Conservation (phyloP, 2,113 vertebrate species). For the Laticauda colubrina region DNA sequence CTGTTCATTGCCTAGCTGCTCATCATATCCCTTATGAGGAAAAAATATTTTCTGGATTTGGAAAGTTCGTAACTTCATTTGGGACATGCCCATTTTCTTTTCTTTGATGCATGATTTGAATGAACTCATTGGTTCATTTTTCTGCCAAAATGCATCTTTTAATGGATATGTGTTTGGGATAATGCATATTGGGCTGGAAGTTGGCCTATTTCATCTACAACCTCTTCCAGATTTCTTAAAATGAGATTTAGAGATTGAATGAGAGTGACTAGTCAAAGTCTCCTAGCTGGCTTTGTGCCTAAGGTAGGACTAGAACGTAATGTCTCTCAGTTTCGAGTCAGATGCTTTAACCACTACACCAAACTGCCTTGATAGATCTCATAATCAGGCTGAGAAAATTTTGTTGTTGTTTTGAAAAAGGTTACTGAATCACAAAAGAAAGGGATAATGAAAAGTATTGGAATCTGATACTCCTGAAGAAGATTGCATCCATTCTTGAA, state of each 20-base stretch:
- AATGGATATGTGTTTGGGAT: not conserved
- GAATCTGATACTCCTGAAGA: not conserved
- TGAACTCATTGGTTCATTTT: not conserved
- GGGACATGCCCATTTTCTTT: not conserved
- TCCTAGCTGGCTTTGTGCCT: not conserved
- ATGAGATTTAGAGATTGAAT: not conserved
- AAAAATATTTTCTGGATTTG: not conserved
- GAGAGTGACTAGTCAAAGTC: not conserved
- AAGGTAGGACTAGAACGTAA: not conserved
- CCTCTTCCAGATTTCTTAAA: conserved; percentile 1
- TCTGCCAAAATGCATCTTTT: not conserved
- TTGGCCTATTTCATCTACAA: not conserved
- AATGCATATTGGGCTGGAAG: not conserved
- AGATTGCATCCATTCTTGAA: not conserved
- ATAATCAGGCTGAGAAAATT: not conserved
- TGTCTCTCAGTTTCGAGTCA: not conserved
- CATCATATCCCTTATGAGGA: not conserved
- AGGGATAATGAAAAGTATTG: not conserved
- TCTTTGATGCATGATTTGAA: not conserved
- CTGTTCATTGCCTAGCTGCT: not conserved
- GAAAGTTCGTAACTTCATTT: not conserved
- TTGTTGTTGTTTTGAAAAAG: conserved; percentile 13
- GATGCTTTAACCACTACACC: not conserved
- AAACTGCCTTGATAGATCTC: not conserved
- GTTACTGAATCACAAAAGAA: not conserved